Base-by-base conservation (phyloP, 2,888 invertebrate species). In the Colostygia pectinataria region DNA sequence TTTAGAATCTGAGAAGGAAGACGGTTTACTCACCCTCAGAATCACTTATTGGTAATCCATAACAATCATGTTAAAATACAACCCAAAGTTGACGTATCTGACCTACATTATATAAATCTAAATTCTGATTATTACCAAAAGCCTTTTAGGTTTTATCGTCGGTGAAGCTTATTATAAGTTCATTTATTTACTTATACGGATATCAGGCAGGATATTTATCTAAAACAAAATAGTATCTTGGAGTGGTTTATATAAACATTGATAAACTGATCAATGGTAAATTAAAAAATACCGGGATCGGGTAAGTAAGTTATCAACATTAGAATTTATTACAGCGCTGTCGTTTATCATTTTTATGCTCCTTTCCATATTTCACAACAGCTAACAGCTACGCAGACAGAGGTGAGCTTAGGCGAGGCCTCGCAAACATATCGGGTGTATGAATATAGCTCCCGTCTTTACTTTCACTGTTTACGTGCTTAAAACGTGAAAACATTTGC, bases 301-400 rank as follows among this genome's bases (percentile, higher is more conserved):
- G 57, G 2, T 15, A 15, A 15, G 15, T 2, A 4, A 2, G 52
- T n/a, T n/a, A n/a, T n/a, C 48, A 55, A 42, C 49, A 53, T 57
- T 55, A 54, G 52, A 6, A 6, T 55, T 53, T 39, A 53, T 62
- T 53, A 32, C 51, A 60, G 44, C 51, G 45, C 45, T 44, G 58
- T 41, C 43, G 46, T 56, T 49, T 55, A 59, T 61, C 42, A n/a
- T n/a, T 64, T 65, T 65, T 57, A 67, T 50, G 57, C 57, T 48
- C 55, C 66, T 63, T 71, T 72, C 61, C 57, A 66, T 68, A 68
- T 72, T 77, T 66, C 65, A 65, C 59, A 66, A 64, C 55, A 10
- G 20, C 33, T 62, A 61, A 57, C 59, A 47, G 57, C 53, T 63
- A 68, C 50, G 47, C 58, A 55, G 55, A 57, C 55, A 57, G 55